Conservation (phyloP, 37 sponge, comb jelly and placozoan genomes). For the Spongia lamella region DNA sequence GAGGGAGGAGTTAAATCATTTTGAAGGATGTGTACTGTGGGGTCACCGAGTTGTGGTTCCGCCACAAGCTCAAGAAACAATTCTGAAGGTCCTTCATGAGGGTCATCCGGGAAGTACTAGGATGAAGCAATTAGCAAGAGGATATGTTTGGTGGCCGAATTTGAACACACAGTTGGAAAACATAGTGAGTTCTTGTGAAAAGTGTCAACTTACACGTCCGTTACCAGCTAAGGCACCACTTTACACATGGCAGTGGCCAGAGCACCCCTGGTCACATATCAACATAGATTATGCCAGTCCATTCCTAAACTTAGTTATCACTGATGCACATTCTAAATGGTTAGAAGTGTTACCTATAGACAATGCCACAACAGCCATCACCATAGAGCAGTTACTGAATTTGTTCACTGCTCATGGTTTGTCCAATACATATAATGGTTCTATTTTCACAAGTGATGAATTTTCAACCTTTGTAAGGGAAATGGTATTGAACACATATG, state of each 20-base stretch:
- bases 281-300: neutral
- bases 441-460: constrained; percentile 38
- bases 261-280: neutral
- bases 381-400: constrained; percentile 11
- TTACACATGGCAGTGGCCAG: neutral
- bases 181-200: neutral
- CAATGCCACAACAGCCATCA: neutral
- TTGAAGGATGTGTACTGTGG: neutral
- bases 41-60: neutral
- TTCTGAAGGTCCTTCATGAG: neutral
- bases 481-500: constrained; percentile 45
- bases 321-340: constrained; percentile 37
- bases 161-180: neutral
- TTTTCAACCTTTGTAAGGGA: constrained; percentile 18
- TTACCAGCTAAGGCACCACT: neutral
- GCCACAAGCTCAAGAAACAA: neutral
- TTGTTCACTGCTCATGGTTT: constrained; percentile 35
- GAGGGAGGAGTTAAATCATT: neutral
- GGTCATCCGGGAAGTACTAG: neutral
- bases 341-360: neutral
- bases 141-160: too few species aligned
- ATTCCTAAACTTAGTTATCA: neutral
- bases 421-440: constrained; percentile 39
- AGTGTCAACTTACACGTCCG: neutral
- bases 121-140: neutral